Evolutionary conservation across 2,888 invertebrate genomes (phyloP).

Genomic region (Aplocera efformata): DNA sequence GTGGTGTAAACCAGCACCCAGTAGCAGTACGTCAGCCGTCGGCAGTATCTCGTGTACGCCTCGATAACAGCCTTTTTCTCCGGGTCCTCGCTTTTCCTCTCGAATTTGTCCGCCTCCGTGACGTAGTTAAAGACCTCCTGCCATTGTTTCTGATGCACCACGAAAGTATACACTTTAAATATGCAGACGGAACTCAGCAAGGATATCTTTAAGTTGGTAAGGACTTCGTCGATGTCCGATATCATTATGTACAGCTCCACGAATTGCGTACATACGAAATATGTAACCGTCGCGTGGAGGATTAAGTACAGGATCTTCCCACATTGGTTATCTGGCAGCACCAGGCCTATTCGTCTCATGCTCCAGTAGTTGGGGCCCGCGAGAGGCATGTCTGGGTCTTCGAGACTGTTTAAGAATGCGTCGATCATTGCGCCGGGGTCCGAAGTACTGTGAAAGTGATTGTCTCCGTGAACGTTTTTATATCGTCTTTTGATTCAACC

Average conservation of each 20-base stretch:
- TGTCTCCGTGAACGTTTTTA: slow-evolving; percentile 11
- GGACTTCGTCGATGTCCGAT: slow-evolving; percentile 52
- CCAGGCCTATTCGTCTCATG: slow-evolving; percentile 45
- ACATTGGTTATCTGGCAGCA: slow-evolving; percentile 46
- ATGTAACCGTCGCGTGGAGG: slow-evolving; percentile 45
- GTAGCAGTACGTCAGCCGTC: slow-evolving; percentile 53
- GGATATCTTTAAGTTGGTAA: slow-evolving; percentile 63
- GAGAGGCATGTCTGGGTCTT: slow-evolving; percentile 50
- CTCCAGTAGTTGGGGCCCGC: slow-evolving; percentile 64
- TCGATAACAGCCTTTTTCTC: slow-evolving; percentile 41
- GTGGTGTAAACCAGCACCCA: slow-evolving; percentile 57
- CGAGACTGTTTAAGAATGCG: slow-evolving; percentile 39
- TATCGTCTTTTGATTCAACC: slow-evolving; percentile 9
- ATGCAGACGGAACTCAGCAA: slow-evolving; percentile 67
- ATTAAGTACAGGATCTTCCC: slow-evolving; percentile 39
- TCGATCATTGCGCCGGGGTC: slow-evolving; percentile 18
- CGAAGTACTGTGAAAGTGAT: slow-evolving; percentile 16
- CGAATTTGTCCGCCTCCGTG: slow-evolving; percentile 56
- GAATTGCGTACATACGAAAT: slow-evolving; percentile 60
- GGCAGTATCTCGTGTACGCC: slow-evolving; percentile 58
- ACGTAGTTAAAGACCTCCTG: slow-evolving; percentile 53
- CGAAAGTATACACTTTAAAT: slow-evolving; percentile 53
- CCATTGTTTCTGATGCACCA: slow-evolving; percentile 60
- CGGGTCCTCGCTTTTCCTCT: slow-evolving; percentile 43
- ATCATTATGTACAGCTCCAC: slow-evolving; percentile 59